Percentiles rank a stretch among this genome's conserved stretches.
Evolutionary conservation across 2,888 invertebrate species (phyloP).

Genomic region (Zhuqinia jingwanae): DNA sequence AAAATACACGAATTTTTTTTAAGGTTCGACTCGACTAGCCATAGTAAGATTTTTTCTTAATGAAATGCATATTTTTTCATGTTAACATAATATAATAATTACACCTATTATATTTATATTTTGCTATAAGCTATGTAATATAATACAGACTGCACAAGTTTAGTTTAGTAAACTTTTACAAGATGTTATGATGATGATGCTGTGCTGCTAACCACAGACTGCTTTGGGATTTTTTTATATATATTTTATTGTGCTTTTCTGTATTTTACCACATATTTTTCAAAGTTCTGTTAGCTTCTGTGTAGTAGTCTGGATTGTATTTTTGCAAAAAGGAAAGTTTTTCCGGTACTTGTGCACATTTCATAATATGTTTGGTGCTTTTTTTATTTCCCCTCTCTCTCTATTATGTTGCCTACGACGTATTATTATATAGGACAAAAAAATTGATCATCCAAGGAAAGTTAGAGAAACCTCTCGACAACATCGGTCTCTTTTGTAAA

Average conservation of each 20-base stretch:
- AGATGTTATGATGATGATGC: neutral
- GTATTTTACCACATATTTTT: constrained; percentile 42
- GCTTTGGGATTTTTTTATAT: neutral
- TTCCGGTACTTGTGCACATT: neutral
- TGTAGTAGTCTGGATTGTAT: constrained; percentile 56
- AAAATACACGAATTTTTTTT: no score
- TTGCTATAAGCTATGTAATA: no score
- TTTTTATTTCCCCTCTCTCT: neutral
- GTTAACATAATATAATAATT: no score
- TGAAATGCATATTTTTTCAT: no score
- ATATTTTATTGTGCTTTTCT: constrained; percentile 23
- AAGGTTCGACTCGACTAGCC: no score
- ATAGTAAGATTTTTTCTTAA: no score
- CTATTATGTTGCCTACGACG: neutral
- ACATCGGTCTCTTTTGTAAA: constrained; percentile 78
- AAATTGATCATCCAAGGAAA: constrained; percentile 39
- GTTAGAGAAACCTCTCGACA: constrained; percentile 79
- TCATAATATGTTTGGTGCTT: neutral
- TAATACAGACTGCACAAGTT: neutral
- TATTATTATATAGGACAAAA: constrained; percentile 30
- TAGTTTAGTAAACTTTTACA: neutral
- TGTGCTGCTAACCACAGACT: constrained; percentile 25
- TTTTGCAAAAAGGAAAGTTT: constrained; percentile 37
- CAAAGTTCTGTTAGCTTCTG: constrained; percentile 42
- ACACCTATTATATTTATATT: no score